Evolutionary conservation across 2,113 vertebrate genomes (phyloP).

Genomic region (Coregonus clupeaformis): DNA sequence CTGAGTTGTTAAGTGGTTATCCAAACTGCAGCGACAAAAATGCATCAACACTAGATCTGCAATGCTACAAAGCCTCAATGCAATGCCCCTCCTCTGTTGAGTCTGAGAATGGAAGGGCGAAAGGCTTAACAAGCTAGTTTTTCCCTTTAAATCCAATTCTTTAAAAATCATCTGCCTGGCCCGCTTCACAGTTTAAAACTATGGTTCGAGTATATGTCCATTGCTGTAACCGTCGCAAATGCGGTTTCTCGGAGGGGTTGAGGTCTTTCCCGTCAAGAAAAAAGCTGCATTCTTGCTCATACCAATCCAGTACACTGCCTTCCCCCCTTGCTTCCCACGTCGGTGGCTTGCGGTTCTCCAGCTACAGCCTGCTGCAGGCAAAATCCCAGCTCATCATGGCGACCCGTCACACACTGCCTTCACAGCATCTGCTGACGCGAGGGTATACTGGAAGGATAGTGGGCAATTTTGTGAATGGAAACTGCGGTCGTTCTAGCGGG

Average conservation of each 20-base stretch:
- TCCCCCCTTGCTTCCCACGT: conserved; percentile 58
- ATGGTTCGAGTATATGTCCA: conserved; percentile 27
- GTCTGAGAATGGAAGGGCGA: conserved; percentile 67
- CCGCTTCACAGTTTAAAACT: conserved; percentile 41
- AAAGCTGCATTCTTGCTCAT: conserved; percentile 47
- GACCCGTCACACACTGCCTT: conserved; percentile 58
- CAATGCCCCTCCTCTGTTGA: conserved; percentile 74
- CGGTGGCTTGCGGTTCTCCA: conserved; percentile 61
- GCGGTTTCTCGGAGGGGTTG: conserved; percentile 44
- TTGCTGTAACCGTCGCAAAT: conserved; percentile 21
- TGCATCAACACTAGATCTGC: conserved; percentile 68
- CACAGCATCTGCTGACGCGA: conserved; percentile 64
- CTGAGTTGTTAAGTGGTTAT: conserved; percentile 53
- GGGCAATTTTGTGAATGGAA: conserved; percentile 65
- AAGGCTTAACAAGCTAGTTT: conserved; percentile 61
- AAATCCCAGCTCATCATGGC: conserved; percentile 75
- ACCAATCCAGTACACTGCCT: conserved; percentile 66
- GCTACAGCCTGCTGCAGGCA: conserved; percentile 65
- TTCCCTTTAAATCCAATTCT: conserved; percentile 66
- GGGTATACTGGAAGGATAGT: conserved; percentile 34
- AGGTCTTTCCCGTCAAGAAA: conserved; percentile 44
- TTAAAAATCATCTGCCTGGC: conserved; percentile 47
- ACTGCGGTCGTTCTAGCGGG: conserved; percentile 45
- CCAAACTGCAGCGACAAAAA: conserved; percentile 66
- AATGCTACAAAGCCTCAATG: conserved; percentile 74